Evolutionary conservation across 2,113 vertebrate genomes (phyloP).

Genomic region (Lates calcarifer): DNA sequence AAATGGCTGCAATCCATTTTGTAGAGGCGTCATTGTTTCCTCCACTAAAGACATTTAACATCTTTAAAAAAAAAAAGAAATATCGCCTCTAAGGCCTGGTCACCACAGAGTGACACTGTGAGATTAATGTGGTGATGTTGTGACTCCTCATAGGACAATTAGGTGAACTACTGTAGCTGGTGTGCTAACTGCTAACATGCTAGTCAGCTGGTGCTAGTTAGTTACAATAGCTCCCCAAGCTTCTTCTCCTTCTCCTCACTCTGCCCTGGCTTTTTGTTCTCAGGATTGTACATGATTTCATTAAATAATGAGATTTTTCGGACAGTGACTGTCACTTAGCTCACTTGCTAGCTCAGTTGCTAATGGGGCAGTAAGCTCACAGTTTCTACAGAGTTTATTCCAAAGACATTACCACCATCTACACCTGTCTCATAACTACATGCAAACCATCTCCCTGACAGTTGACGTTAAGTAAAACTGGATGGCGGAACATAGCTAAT

Average conservation of each 20-base stretch:
- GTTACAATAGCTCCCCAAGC: background rate
- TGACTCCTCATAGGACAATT: background rate
- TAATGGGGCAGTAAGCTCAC: background rate
- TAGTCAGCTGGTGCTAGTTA: background rate
- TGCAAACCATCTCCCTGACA: background rate
- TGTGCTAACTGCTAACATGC: background rate
- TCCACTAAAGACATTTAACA: background rate
- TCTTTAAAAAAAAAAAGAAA: background rate
- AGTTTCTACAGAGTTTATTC: background rate
- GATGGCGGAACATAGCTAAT: background rate
- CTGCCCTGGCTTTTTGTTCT: background rate
- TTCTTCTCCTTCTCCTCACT: background rate
- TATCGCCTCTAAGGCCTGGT: background rate
- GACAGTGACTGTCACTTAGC: background rate
- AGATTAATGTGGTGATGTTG: background rate
- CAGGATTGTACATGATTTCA: constrained; percentile 6
- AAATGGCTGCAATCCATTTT: constrained; percentile 29
- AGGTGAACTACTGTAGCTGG: background rate
- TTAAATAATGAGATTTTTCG: background rate
- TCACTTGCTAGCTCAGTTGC: too few relatives aligned
- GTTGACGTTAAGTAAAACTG: background rate
- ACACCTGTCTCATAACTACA: background rate
- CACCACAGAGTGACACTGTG: background rate
- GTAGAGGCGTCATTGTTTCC: background rate
- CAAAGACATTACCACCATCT: background rate